Evolutionary conservation across 2,888 invertebrate species (phyloP), one percentile per base, ranked within the genome.

Genomic region (Globia sparganii): DNA sequence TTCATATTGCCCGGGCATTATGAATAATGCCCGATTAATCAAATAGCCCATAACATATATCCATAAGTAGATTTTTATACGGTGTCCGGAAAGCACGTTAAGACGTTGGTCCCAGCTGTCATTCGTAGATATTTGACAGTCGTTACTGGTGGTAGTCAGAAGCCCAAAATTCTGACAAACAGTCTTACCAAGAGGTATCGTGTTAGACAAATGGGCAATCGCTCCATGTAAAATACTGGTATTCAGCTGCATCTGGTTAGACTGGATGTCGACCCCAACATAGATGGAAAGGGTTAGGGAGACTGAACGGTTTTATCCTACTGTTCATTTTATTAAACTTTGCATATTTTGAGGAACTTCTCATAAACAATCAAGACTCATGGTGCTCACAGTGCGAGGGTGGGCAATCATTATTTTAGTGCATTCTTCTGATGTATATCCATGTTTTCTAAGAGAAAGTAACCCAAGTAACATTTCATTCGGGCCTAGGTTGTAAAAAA

Each of bases 391-490:
- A 71, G 21, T 66, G 25, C 37, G 65, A 58, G 75, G 78, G 71
- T 72, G 67, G 77, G 86, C 80, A 84, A 87, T 87, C 86, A 89
- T 90, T 90, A 89, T 90, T 89, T 85, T 81, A 86, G 83, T 84
- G 80, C 80, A 85, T 83, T 87, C 87, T 85, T 90, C 91, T 90
- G 90, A 90, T 90, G 87, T 86, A 78, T 86, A 88, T 88, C 87
- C 87, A 70, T 83, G 75, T 87, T 84, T 84, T 77, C 73, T 79
- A 58, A 66, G 80, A 61, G 73, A 75, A 79, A 79, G 81, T 89
- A 91, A 89, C 83, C n/a, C n/a, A n/a, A n/a, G n/a, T n/a, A n/a
- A n/a, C n/a, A n/a, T n/a, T n/a, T n/a, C n/a, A n/a, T n/a, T n/a
- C n/a, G n/a, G n/a, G n/a, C n/a, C n/a, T n/a, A n/a, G n/a, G n/a